A percentile compares a stretch with the other conserved stretches of the same genome.
Evolutionary conservation across 2,888 invertebrate species (phyloP).

Genomic region (Parascotia fuliginaria): DNA sequence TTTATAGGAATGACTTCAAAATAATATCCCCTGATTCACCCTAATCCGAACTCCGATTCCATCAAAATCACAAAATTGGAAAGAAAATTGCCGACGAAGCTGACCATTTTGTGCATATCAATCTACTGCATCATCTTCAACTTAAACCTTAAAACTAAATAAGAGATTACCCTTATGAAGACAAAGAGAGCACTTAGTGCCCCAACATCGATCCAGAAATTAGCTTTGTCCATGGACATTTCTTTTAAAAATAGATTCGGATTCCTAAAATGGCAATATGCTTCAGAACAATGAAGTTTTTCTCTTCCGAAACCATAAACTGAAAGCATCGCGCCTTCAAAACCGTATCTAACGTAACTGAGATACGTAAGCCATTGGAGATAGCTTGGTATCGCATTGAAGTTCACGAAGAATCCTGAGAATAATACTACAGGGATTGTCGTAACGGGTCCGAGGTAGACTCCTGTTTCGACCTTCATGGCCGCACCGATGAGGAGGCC

Average conservation of each 20-base stretch:
- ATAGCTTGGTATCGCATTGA: constrained; percentile 95
- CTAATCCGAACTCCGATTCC: constrained; percentile 40
- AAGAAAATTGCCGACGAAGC: constrained; percentile 38
- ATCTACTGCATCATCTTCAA: constrained; percentile 85
- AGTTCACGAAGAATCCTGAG: constrained; percentile 97
- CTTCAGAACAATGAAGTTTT: constrained; percentile 92
- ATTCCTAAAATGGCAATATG: constrained; percentile 93
- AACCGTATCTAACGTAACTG: constrained; percentile 95
- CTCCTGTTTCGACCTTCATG: constrained; percentile 93
- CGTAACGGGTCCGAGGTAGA: constrained; percentile 94
- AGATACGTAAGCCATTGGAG: constrained; percentile 95
- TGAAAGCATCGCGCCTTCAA: constrained; percentile 96
- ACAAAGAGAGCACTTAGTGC: constrained; percentile 93
- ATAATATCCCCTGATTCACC: constrained; percentile 33
- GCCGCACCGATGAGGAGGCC: constrained; percentile 97
- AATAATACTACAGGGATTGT: constrained; percentile 96
- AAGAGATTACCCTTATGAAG: constrained; percentile 91
- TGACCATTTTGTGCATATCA: constrained; percentile 55
- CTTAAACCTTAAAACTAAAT: constrained; percentile 93
- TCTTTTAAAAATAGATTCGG: constrained; percentile 94
- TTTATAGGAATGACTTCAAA: constrained; percentile 41
- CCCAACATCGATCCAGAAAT: constrained; percentile 93
- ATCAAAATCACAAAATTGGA: constrained; percentile 34
- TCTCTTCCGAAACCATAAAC: constrained; percentile 95
- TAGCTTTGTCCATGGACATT: constrained; percentile 92